Conservation (phyloP, 2,888 invertebrate genomes). For the Drosophila mayaguana region DNA sequence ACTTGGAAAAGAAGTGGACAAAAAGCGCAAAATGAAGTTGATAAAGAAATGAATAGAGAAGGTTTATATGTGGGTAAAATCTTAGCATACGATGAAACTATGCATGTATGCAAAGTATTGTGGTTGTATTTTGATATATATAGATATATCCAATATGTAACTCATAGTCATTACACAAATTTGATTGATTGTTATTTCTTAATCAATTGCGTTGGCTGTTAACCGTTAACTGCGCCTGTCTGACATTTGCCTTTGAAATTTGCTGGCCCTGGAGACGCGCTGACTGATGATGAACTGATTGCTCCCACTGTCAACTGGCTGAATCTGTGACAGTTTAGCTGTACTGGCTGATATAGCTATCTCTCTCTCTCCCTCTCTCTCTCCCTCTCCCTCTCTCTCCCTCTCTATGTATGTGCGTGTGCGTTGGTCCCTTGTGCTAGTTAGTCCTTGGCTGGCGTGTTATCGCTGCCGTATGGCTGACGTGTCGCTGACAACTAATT, state of each 20-base stretch:
- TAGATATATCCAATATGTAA: not conserved
- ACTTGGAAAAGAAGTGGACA: no score
- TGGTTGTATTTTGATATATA: no score
- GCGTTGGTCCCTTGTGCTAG: slow-evolving; percentile 1
- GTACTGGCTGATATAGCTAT: not conserved
- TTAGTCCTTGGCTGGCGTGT: slow-evolving; percentile 5
- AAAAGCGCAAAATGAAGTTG: no score
- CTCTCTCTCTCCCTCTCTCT: not conserved
- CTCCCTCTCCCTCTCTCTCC: not conserved
- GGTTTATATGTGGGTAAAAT: no score
- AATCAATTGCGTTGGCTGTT: slow-evolving; percentile 1
- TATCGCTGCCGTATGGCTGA: slow-evolving; percentile 15
- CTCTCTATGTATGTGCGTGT: not conserved
- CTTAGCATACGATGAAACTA: no score
- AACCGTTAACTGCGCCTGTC: not conserved
- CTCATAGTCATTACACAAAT: not conserved
- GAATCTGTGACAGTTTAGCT: slow-evolving; percentile 4
- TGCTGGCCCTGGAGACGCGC: not conserved
- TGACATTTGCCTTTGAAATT: slow-evolving; percentile 2
- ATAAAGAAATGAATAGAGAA: no score
- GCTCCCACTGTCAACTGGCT: slow-evolving; percentile 11
- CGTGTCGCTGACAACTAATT: slow-evolving; percentile 59
- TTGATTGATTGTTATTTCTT: not conserved
- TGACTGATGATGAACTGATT: slow-evolving; percentile 13
- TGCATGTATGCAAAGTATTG: no score